Base-by-base conservation (phyloP, 2,113 vertebrate genomes). In the Catagonus wagneri region DNA sequence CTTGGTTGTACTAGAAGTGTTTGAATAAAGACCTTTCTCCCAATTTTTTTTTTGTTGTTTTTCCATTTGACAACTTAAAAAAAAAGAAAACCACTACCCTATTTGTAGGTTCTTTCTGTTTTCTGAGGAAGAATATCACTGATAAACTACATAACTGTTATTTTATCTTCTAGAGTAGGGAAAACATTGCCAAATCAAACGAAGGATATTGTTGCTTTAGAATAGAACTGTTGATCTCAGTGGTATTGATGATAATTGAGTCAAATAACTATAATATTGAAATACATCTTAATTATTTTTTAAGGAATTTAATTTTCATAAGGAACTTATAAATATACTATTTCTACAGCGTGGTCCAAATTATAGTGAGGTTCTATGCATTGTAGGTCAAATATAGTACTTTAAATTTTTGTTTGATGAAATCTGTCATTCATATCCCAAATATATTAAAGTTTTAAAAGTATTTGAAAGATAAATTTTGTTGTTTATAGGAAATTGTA, bases 21-120 rank as follows among this genome's bases (percentile, higher is more conserved):
- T 95, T 97, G 52, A 97, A 97, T 96, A 94, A 97, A 96, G 79
- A 79, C 32, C 92, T 95, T 80, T 44, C 29, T 85, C 25, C 69
- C 69, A 90, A 7, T 69, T 96, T 90, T 96, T 85, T 92, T 93
- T 68, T 60, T 75, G 52, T 94, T 54, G 25, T 89, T 89, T 89
- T 83, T 94, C 52, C 44, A 92, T 86, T 95, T 95, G 74, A 88
- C 65, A 81, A 50, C 50, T 88, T 72, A 56, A 27, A 69, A 72
- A 60, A 75, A 29, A 60, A 36, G 7, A 17, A 56, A 56, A 56
- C 19, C 23, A 78, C 11, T 79, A 19, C 25, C 69, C 78, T 88
- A 3, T 89, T 89, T 91, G 23, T 7, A 90, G 72, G n/a, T 79
- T 93, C 60, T 95, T 96, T 78, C n/a, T 92, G 27, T 69, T 87